A percentile compares a stretch with the other conserved stretches of the same genome.
Evolutionary conservation across 1,140 invertebrate species (phyloP).

Genomic region (Arctopsyche grandis): DNA sequence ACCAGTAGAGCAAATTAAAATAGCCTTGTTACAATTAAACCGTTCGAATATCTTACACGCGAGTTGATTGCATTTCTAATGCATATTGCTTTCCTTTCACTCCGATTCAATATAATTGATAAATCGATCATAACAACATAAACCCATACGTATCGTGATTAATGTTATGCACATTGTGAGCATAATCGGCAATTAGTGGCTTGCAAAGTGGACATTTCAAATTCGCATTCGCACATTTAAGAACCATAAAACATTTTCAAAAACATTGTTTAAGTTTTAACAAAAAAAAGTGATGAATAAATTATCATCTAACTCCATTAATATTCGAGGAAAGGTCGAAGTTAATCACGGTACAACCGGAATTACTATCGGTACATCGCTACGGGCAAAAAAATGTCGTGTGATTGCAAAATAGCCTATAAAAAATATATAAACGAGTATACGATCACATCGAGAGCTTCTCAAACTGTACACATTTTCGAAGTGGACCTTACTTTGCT

Average conservation of each 20-base stretch:
- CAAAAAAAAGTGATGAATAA: conserved; percentile 13
- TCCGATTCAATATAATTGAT: not conserved
- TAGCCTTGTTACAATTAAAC: conserved; percentile 6
- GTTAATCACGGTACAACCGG: conserved; percentile 15
- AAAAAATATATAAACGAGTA: too few relatives aligned
- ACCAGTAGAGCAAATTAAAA: not conserved
- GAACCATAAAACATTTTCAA: not conserved
- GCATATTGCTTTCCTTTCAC: conserved; percentile 8
- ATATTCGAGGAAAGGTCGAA: conserved; percentile 13
- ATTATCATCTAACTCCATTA: not conserved
- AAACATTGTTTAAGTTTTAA: not conserved
- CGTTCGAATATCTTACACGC: not conserved
- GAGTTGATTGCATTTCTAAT: conserved; percentile 2
- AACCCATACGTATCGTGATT: too few relatives aligned
- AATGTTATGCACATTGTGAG: too few relatives aligned
- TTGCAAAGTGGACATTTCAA: too few relatives aligned
- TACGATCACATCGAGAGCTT: too few relatives aligned
- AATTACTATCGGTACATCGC: conserved; percentile 21
- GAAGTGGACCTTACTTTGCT: too few relatives aligned
- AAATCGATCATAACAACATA: not conserved
- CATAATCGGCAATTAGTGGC: too few relatives aligned
- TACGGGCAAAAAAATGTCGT: conserved; percentile 8
- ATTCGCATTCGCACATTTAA: too few relatives aligned
- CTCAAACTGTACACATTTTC: too few relatives aligned
- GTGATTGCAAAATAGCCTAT: too few relatives aligned